Percentiles rank a stretch among this genome's conserved stretches.
These are phyloP conservation scores for Perizoma flavofasciatum DNA, from an alignment of 2,888 invertebrate species.

Conservation along the genomic window DNA sequence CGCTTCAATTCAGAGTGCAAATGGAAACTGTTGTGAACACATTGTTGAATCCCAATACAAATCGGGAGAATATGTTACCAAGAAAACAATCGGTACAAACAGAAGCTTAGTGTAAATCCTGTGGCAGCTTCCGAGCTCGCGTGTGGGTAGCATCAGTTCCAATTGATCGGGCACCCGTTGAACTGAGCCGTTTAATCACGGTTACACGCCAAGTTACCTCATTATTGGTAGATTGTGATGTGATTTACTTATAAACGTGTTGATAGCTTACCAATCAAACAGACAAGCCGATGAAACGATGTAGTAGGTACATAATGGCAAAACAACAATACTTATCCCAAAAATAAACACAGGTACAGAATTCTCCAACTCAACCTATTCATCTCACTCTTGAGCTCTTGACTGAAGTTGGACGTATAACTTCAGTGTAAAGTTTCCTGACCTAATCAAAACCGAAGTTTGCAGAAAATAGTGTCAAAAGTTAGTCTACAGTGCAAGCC, in stretches of 20 bases:
- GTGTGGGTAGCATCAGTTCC: constrained; percentile 58
- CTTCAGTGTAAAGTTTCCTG: constrained; percentile 53
- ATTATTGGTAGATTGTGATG: constrained; percentile 47
- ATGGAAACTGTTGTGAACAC: constrained; percentile 16
- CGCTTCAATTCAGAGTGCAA: constrained; percentile 12
- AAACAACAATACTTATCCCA: background rate
- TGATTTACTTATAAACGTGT: constrained; percentile 40
- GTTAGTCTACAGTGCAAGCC: constrained; percentile 55
- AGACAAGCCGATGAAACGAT: background rate
- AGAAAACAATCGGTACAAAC: constrained; percentile 26
- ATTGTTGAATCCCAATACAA: constrained; percentile 5
- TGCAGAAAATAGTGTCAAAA: constrained; percentile 69
- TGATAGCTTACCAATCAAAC: constrained; percentile 13
- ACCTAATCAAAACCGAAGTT: constrained; percentile 73
- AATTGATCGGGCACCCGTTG: constrained; percentile 63
- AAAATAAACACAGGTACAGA: constrained; percentile 7
- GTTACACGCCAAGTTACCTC: constrained; percentile 56
- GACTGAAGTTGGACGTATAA: constrained; percentile 44
- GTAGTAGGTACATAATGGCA: too few relatives aligned
- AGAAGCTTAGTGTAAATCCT: constrained; percentile 50
- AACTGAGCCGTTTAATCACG: constrained; percentile 65
- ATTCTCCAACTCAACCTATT: constrained; percentile 37
- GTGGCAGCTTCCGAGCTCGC: constrained; percentile 49
- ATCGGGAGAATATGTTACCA: constrained; percentile 16
- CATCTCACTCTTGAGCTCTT: constrained; percentile 42